Base-by-base conservation (phyloP, 2,888 invertebrate genomes). In the Caenorhabditis drosophilae region DNA sequence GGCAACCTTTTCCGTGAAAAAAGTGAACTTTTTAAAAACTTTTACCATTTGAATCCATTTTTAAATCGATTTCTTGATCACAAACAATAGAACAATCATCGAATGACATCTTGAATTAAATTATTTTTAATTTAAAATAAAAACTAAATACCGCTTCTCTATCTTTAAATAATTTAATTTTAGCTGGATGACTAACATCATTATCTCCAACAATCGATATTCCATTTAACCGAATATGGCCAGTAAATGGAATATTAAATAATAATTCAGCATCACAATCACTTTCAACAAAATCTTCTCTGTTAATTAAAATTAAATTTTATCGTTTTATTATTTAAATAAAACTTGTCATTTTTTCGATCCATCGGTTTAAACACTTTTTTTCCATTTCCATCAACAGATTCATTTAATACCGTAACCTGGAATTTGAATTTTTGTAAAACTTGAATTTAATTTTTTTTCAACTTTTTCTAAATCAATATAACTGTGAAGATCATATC, bases 251-350 rank as follows among this genome's bases (percentile, higher is more conserved):
- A 81, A 97, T 92, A 84, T 95, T 96, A 84, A 98, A 93, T 2
- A 98, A 86, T 4, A 98, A 86, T 85, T 98, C 97, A 85, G 92
- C 92, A 86, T 97, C 97, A 1, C 89, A 90, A 88, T 97, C 97
- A 86, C 96, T 96, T 85, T 93, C 91, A 0, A 97, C 96, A 55
- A 54, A 83, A 16, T 62, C 36, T 2, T 59, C 57, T 47, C 82
- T 46, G 25, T 40, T n/a, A 25, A 22, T 26, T 20, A 4, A 27
- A 25, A 23, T 47, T 9, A 25, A 25, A 22, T 11, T 31, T 31
- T 12, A 31, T n/a, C n/a, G n/a, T n/a, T n/a, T n/a, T n/a, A n/a
- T n/a, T n/a, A n/a, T 12, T 18, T 4, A 23, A 27, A 11, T 15
- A 6, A 25, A 11, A 92, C 90, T 66, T 91, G 86, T 75, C 94